Conservation (phyloP, 2,113 vertebrate species). For the Passer domesticus region DNA sequence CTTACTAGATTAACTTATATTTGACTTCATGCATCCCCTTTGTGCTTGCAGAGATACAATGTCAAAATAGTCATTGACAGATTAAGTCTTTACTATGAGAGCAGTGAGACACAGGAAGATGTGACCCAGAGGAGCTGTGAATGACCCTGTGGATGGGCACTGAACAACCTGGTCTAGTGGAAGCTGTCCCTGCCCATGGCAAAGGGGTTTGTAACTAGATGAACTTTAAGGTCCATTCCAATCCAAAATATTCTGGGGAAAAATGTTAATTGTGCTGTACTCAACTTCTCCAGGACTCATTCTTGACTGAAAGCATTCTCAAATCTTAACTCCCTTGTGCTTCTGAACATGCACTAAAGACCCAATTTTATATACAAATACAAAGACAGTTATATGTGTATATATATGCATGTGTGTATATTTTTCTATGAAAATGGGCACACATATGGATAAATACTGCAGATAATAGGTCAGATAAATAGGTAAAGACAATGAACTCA, state of each 20-base stretch:
- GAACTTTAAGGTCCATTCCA: background rate
- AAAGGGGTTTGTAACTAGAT: background rate
- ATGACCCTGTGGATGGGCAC: background rate
- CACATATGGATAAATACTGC: background rate
- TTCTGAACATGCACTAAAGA: background rate
- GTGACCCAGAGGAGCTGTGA: background rate
- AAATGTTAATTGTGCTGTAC: background rate
- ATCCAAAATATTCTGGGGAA: background rate
- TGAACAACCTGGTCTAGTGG: background rate
- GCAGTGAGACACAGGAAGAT: background rate
- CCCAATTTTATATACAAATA: background rate
- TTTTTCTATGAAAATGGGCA: background rate
- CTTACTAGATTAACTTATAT: background rate
- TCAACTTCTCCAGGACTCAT: background rate
- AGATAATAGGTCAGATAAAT: background rate
- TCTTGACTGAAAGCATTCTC: background rate
- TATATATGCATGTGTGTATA: fast-evolving
- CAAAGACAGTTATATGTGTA: background rate
- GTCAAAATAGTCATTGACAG: background rate
- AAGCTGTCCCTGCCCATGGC: background rate
- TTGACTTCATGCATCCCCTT: background rate
- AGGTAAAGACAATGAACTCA: background rate
- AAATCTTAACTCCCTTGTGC: background rate
- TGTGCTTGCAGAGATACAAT: background rate
- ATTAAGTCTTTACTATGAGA: background rate